Evolutionary conservation across 2,888 invertebrate species (phyloP).

Genomic region (Icerya purchasi): DNA sequence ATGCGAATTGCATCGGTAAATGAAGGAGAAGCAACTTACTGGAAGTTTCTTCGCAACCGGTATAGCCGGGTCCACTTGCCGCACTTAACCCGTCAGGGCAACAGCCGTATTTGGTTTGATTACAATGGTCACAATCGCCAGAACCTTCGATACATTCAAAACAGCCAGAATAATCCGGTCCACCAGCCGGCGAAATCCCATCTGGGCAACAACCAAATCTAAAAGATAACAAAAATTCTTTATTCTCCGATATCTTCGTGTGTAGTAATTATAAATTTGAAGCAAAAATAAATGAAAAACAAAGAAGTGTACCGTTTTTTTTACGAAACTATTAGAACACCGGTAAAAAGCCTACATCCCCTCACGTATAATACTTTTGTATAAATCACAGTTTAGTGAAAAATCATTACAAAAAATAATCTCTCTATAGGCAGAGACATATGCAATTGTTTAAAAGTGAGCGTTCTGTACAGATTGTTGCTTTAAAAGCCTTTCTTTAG

Average conservation of each 20-base stretch:
- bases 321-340: too few relatives aligned
- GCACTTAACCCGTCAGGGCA: conserved; percentile 67
- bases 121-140: conserved; percentile 34
- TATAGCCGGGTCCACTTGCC: conserved; percentile 41
- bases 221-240: background rate
- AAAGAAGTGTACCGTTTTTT: too few relatives aligned
- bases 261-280: background rate
- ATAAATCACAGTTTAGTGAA: too few relatives aligned
- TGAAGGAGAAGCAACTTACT: too few relatives aligned
- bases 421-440: too few relatives aligned
- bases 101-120: conserved; percentile 52
- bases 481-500: too few relatives aligned
- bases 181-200: conserved; percentile 56
- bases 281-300: background rate
- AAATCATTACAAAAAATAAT: too few relatives aligned
- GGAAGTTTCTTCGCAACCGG: conserved; percentile 38
- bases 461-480: too few relatives aligned
- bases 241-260: background rate
- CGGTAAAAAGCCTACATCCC: too few relatives aligned
- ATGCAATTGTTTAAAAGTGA: too few relatives aligned
- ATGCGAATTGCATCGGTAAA: too few relatives aligned
- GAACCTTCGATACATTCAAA: conserved; percentile 13
- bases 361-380: too few relatives aligned
- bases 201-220: conserved; percentile 79
- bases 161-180: conserved; percentile 46